Evolutionary conservation across 2,888 invertebrate species (phyloP).

Genomic region (Corythucha ciliata): DNA sequence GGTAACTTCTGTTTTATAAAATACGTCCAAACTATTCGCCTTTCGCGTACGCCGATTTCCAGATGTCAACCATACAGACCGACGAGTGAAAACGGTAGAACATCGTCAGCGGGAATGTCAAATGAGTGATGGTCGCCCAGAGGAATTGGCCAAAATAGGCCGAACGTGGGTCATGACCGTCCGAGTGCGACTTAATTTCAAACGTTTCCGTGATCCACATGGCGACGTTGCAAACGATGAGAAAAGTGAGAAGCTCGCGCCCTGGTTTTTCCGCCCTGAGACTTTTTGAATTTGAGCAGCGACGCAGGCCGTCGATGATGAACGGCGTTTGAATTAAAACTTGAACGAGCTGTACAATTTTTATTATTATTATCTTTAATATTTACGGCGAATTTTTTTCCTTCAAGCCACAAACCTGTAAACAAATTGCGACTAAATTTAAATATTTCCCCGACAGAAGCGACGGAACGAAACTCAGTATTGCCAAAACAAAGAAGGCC

Average conservation of each 20-base stretch:
- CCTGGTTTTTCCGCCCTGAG: constrained; percentile 61
- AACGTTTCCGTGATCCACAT: constrained; percentile 70
- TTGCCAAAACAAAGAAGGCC: constrained; percentile 60
- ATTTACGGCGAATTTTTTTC: no score
- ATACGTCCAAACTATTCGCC: no score
- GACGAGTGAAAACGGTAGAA: constrained; percentile 70
- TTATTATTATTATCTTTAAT: background rate
- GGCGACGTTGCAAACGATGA: constrained; percentile 64
- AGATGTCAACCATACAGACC: constrained; percentile 69
- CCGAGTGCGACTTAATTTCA: constrained; percentile 48
- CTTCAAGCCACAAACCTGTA: constrained; percentile 47
- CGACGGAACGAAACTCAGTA: constrained; percentile 59
- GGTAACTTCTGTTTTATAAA: no score
- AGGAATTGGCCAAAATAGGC: constrained; percentile 58
- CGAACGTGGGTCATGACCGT: constrained; percentile 49
- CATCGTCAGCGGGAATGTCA: constrained; percentile 63
- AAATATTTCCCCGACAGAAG: constrained; percentile 47
- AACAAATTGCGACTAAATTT: constrained; percentile 46
- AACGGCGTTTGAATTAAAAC: constrained; percentile 64
- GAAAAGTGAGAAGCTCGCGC: constrained; percentile 63
- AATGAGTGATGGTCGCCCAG: constrained; percentile 64
- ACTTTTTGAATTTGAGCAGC: constrained; percentile 57
- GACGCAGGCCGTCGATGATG: constrained; percentile 61
- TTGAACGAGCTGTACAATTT: constrained; percentile 51
- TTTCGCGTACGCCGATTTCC: constrained; percentile 60